phyloP scores from a whole-genome alignment of 1,140 invertebrate genomes.

The Zaprionus capensis region DNA sequence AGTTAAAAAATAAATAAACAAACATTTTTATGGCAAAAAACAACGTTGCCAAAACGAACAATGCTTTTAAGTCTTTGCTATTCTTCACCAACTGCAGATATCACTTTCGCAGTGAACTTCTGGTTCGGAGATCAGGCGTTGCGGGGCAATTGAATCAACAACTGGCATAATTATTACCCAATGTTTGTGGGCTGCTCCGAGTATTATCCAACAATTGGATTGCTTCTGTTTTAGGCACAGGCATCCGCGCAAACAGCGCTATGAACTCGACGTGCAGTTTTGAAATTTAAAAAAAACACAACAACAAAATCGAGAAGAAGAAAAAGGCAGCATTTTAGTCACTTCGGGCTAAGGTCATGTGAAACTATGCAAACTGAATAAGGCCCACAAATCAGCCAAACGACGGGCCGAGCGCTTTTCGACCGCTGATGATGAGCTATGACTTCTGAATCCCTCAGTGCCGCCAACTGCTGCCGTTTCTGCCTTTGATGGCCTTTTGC shows the following conservation, averaged over 20 bases:
- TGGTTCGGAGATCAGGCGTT: conserved; percentile 34
- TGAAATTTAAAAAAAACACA: conserved; percentile 47
- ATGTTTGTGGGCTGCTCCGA: conserved; percentile 42
- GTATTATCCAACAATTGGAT: conserved; percentile 50
- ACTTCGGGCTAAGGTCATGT: conserved; percentile 71
- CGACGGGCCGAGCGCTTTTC: conserved; percentile 21
- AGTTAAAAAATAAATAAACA: background rate
- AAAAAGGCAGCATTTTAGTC: conserved; percentile 55
- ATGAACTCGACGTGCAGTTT: conserved; percentile 49
- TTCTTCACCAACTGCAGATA: conserved; percentile 2
- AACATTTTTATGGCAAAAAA: background rate
- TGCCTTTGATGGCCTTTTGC: conserved; percentile 65
- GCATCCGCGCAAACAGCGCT: conserved; percentile 17
- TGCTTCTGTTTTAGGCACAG: conserved; percentile 71
- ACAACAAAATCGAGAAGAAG: conserved; percentile 19
- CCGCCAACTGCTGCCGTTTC: background rate
- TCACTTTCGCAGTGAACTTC: conserved; percentile 12
- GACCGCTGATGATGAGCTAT: conserved; percentile 67
- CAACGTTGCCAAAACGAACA: background rate
- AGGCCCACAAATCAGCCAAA: conserved; percentile 43
- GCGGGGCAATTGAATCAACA: conserved; percentile 28
- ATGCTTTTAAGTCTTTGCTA: background rate
- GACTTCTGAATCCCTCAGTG: conserved; percentile 49
- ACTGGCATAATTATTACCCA: conserved; percentile 69
- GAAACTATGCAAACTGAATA: conserved; percentile 65